Evolutionary conservation across 1,140 invertebrate species (phyloP), one percentile per base, ranked within the genome.

Genomic region (Zaprionus nigranus): DNA sequence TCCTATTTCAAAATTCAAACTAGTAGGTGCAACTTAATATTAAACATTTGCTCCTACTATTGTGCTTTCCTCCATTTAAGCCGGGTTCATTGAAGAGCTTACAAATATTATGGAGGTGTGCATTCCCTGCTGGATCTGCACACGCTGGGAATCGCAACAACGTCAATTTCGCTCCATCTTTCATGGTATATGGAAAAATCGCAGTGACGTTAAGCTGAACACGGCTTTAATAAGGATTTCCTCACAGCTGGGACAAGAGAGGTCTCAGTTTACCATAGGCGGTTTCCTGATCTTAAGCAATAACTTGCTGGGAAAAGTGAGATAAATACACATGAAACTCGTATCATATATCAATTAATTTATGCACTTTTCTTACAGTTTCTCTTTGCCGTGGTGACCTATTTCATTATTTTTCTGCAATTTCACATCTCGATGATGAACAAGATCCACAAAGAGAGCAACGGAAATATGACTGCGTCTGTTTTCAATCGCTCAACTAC

Each of bases 121-220:
- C 28, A 36, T 20, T 30, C 56, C 22, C n/a, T 58, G 56, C 56
- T 58, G 56, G 56, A 17, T 34, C 26, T 58, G 56, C 28, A 36
- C 56, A 34, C 30, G 17, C 4, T 58, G 56, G n/a, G n/a, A 2
- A 5, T 7, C 11, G 12, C n/a, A 36, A 2, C 56, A 58, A 13
- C 6, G 56, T 3, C 17, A 34, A 9, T 34, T 58, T n/a, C 26
- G 56, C 7, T 36, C 56, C 5, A 30, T 34, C 1, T 58, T 58
- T 20, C 56, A 58, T 34, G 30, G 56, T 2, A 12, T 58, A 24
- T 30, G 15, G 9, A 13, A 7, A 6, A 58, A 58, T 58, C 26
- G 56, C 9, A 15, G 4, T 15, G 6, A 15, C 17, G n/a, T 36
- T 13, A 5, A 30, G 6, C 15, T 58, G 15, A 58, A 58, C 56